Conservation (phyloP, 2,888 invertebrate genomes). For the Caenorhabditis macrosperma region DNA sequence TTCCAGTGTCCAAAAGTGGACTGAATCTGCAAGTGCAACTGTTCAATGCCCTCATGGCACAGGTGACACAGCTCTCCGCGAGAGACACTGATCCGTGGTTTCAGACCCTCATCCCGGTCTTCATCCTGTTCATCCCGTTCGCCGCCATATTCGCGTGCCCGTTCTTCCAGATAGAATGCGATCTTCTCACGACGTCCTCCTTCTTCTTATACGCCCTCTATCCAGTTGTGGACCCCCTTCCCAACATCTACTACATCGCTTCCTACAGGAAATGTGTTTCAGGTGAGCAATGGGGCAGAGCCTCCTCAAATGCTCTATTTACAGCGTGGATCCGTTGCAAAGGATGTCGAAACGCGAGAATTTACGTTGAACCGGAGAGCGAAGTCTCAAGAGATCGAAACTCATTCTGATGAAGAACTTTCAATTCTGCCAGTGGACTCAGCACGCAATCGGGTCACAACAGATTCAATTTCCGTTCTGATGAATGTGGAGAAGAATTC, state of each 20-base stretch:
- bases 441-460: too few species aligned
- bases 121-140: constrained; percentile 20
- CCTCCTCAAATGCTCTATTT: not conserved
- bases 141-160: constrained; percentile 4
- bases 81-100: constrained; percentile 5
- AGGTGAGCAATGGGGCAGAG: not conserved
- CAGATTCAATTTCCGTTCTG: too few species aligned
- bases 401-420: not conserved
- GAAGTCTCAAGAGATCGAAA: constrained; percentile 21
- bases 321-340: not conserved
- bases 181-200: not conserved
- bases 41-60: constrained; percentile 16
- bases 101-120: constrained; percentile 29
- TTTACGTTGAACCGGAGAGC: constrained; percentile 11
- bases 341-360: not conserved
- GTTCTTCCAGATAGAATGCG: not conserved
- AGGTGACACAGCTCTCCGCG: too few species aligned
- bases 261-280: not conserved
- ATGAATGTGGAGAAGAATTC: too few species aligned
- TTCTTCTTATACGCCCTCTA: constrained; percentile 4
- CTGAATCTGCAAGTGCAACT: constrained; percentile 6
- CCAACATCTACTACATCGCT: not conserved
- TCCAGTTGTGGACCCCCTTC: constrained; percentile 7
- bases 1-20: not conserved
- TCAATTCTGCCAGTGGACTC: too few species aligned